phyloP scores from a whole-genome alignment of 2,797 vertebrate genomes.

The Clarias laeviceps region DNA sequence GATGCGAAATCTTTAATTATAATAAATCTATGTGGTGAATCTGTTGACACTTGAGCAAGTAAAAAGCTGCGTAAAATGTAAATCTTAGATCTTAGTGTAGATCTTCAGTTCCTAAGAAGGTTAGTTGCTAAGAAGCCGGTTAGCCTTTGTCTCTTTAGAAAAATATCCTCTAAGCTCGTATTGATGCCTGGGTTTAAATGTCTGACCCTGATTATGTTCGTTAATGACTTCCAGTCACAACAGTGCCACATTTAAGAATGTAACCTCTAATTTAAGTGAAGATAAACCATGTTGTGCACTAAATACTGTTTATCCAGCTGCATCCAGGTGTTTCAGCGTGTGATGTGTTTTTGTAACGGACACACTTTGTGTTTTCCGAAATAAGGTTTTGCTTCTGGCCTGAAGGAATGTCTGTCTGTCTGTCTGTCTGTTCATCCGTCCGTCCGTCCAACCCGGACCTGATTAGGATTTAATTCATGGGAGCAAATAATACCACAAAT shows the following conservation, averaged over 20 bases:
- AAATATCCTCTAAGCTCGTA: not conserved
- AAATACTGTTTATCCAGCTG: not conserved
- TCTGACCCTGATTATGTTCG: not conserved
- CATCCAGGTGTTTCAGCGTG: not conserved
- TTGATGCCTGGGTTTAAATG: not conserved
- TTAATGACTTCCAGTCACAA: not conserved
- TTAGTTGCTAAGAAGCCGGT: not conserved
- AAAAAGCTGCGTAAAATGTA: not conserved
- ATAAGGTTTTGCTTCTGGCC: not conserved
- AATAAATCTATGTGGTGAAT: not conserved
- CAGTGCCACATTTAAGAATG: not conserved
- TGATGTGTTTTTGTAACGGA: not conserved
- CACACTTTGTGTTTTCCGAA: not conserved
- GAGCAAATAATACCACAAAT: not conserved
- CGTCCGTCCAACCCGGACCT: not conserved
- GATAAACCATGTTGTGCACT: not conserved
- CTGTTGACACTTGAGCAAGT: not conserved
- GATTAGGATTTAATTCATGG: not conserved
- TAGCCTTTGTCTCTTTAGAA: not conserved
- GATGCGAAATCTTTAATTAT: not conserved
- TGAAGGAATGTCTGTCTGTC: not conserved
- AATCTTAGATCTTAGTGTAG: too few species aligned
- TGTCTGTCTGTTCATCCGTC: not conserved
- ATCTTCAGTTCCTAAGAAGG: not conserved
- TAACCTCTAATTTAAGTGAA: not conserved